Conservation (phyloP, 2,888 invertebrate species). For the Anthoptus insignis region DNA sequence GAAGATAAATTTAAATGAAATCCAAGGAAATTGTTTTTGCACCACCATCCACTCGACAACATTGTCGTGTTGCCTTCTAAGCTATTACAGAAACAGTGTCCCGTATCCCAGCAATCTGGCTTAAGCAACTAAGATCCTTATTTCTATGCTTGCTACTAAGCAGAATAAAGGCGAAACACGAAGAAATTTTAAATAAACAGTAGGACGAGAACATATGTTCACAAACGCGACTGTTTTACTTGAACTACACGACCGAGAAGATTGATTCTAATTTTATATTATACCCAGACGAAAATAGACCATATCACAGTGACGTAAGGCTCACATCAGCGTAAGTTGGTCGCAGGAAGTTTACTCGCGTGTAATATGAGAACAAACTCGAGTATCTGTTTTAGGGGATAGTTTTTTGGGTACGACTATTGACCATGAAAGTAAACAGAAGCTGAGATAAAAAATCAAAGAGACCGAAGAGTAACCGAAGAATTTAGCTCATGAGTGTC, state of each 20-base stretch:
- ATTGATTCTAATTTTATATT: background rate
- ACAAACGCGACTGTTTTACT: conserved; percentile 23
- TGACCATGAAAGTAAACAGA: conserved; percentile 33
- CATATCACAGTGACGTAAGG: background rate
- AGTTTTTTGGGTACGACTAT: conserved; percentile 30
- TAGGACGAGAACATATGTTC: conserved; percentile 25
- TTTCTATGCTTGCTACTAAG: background rate
- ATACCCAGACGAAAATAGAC: conserved; percentile 8
- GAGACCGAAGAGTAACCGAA: background rate
- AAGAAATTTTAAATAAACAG: conserved; percentile 34
- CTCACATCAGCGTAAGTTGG: background rate
- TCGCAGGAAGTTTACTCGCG: conserved; percentile 17
- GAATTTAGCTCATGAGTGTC: background rate
- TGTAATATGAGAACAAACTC: conserved; percentile 30
- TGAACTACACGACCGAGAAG: conserved; percentile 18
- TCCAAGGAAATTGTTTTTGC: no score
- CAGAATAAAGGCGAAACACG: conserved; percentile 10
- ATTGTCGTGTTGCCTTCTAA: no score
- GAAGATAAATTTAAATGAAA: no score
- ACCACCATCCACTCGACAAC: no score
- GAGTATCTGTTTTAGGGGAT: conserved; percentile 26
- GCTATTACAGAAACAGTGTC: no score
- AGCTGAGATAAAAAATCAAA: conserved; percentile 8
- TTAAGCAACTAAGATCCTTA: background rate
- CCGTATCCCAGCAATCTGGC: background rate